phyloP scores from a whole-genome alignment of 2,888 invertebrate species.

The Polymixis flavicincta region DNA sequence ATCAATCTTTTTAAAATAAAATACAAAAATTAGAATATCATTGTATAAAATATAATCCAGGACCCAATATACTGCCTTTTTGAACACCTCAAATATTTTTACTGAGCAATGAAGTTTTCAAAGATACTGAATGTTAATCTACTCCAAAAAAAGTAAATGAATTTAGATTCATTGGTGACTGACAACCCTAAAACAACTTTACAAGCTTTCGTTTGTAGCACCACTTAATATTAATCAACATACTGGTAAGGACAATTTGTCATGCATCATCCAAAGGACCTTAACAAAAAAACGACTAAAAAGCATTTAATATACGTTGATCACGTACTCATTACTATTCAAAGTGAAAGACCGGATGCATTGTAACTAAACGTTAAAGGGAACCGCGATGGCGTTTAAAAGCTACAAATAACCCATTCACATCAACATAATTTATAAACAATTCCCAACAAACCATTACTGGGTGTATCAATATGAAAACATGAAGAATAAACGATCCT shows the following conservation, averaged over 20 bases:
- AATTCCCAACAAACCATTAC: conserved; percentile 70
- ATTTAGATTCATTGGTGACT: background rate
- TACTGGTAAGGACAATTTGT: conserved; percentile 34
- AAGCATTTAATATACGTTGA: conserved; percentile 64
- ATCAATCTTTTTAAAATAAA: background rate
- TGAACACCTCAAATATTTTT: background rate
- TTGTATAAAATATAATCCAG: background rate
- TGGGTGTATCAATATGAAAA: conserved; percentile 74
- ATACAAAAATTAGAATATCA: no score
- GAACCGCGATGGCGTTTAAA: conserved; percentile 74
- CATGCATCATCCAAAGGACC: conserved; percentile 29
- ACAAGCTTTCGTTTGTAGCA: background rate
- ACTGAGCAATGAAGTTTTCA: background rate
- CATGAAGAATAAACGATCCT: conserved; percentile 68
- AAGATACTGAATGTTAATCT: no score
- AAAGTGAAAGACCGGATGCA: conserved; percentile 78
- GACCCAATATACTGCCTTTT: background rate
- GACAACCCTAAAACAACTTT: background rate
- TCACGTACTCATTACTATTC: conserved; percentile 78
- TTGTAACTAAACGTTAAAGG: conserved; percentile 73
- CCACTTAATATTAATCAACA: conserved; percentile 2
- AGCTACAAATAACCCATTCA: conserved; percentile 80
- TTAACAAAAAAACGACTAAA: conserved; percentile 46
- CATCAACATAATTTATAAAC: conserved; percentile 79
- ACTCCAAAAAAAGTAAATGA: background rate